These are phyloP conservation scores for Nerophis lumbriciformis DNA, from an alignment of 2,113 vertebrate species.

Conservation along the genomic window DNA sequence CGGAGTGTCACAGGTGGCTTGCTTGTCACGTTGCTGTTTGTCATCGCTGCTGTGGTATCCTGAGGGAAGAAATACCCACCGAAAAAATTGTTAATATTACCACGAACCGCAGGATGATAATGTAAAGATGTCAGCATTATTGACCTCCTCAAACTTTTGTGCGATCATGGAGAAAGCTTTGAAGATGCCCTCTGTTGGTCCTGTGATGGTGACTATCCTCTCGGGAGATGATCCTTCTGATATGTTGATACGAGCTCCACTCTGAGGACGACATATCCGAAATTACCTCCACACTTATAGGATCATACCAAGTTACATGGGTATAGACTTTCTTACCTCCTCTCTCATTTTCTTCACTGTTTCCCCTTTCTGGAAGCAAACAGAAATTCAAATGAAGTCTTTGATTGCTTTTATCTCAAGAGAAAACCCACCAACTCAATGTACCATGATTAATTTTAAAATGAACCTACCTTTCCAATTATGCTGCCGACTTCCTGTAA, in stretches of 20 bases:
- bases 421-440: conserved; percentile 3
- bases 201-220: conserved; percentile 91
- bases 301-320: background rate
- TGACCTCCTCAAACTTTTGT: conserved; percentile 91
- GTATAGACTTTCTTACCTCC: conserved; percentile 73
- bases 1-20: conserved; percentile 88
- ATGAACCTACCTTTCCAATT: conserved; percentile 82
- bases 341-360: conserved; percentile 95
- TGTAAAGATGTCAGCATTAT: conserved; percentile 5
- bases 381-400: conserved; percentile 1
- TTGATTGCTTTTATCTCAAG: background rate
- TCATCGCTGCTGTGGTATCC: conserved; percentile 89
- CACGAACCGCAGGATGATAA: background rate
- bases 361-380: conserved; percentile 83
- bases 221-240: conserved; percentile 91
- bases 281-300: conserved; percentile 2
- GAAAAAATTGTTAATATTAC: conserved; percentile 39
- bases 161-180: conserved; percentile 93
- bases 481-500: conserved; percentile 89
- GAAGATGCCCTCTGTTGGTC: conserved; percentile 88
- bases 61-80: conserved; percentile 49
- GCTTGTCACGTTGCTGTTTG: conserved; percentile 87
- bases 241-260: conserved; percentile 90
- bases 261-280: conserved; percentile 68
- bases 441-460: conserved; percentile 10